Percentiles rank a stretch among this genome's conserved stretches.
Conservation (phyloP, 2,113 vertebrate genomes). For the Zonotrichia leucophrys region DNA sequence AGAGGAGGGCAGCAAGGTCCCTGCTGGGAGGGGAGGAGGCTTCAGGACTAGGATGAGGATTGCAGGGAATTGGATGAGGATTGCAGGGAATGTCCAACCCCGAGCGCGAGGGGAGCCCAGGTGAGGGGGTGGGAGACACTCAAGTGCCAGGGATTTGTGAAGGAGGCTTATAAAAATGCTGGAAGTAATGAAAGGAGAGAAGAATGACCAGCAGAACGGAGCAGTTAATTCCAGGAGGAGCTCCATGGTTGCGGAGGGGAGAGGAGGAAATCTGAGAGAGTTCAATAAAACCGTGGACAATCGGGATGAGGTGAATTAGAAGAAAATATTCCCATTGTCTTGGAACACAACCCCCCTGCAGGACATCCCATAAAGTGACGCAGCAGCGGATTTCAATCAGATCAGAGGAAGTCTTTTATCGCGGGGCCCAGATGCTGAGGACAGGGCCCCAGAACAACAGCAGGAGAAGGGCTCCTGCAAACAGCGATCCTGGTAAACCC, state of each 20-base stretch:
- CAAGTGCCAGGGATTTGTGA: slow-evolving; percentile 7
- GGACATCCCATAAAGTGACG: slow-evolving; percentile 26
- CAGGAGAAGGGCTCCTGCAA: background rate
- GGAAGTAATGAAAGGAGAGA: slow-evolving; percentile 51
- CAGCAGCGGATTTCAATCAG: slow-evolving; percentile 30
- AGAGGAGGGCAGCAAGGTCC: slow-evolving; percentile 23
- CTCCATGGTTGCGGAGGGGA: background rate
- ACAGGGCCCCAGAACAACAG: background rate
- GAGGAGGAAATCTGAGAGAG: slow-evolving; percentile 37
- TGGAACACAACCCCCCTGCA: background rate
- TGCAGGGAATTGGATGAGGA: background rate
- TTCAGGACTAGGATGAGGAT: background rate
- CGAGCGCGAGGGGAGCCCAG: accelerated
- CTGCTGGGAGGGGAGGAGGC: background rate
- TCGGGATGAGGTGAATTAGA: background rate
- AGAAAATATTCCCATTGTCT: slow-evolving; percentile 48
- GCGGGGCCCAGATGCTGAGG: background rate
- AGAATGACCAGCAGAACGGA: slow-evolving; percentile 18
- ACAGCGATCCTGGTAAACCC: accelerated
- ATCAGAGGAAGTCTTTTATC: slow-evolving; percentile 25
- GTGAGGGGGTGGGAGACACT: background rate
- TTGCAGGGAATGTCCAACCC: background rate
- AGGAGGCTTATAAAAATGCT: slow-evolving; percentile 14
- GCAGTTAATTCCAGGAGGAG: slow-evolving; percentile 33
- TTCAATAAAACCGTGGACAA: slow-evolving; percentile 36